Evolutionary conservation across 1,140 invertebrate genomes (phyloP).

Genomic region (Neodiprion fabricii): DNA sequence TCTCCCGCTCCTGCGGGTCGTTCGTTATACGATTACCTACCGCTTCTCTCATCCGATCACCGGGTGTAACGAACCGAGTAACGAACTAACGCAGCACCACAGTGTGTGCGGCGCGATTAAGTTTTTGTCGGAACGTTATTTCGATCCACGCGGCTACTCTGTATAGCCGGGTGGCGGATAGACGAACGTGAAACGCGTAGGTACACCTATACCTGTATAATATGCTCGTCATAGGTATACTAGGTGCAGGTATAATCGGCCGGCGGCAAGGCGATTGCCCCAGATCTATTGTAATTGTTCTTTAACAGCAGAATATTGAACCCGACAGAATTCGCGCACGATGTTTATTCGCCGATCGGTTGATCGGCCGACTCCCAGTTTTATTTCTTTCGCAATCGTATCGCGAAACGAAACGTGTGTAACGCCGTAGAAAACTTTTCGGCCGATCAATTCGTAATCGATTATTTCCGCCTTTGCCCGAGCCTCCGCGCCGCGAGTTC

Average conservation of each 20-base stretch:
- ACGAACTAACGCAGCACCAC: neutral
- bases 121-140: neutral
- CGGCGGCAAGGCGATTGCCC: neutral
- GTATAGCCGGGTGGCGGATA: neutral
- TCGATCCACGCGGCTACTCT: neutral
- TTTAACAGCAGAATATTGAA: neutral
- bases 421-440: neutral
- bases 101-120: neutral
- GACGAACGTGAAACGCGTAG: too few relatives aligned
- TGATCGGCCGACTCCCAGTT: too few relatives aligned
- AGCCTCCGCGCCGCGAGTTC: too few relatives aligned
- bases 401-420: neutral
- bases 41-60: neutral
- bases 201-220: neutral
- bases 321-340: neutral
- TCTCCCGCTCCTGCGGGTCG: neutral
- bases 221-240: too few relatives aligned
- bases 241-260: too few relatives aligned
- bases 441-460: neutral
- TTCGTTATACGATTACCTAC: neutral
- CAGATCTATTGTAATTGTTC: neutral
- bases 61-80: neutral
- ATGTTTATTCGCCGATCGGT: neutral
- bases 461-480: too few relatives aligned
- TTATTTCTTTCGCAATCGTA: too few relatives aligned